phyloP scores from a whole-genome alignment of 2,113 vertebrate species.

The Jaculus jaculus region DNA sequence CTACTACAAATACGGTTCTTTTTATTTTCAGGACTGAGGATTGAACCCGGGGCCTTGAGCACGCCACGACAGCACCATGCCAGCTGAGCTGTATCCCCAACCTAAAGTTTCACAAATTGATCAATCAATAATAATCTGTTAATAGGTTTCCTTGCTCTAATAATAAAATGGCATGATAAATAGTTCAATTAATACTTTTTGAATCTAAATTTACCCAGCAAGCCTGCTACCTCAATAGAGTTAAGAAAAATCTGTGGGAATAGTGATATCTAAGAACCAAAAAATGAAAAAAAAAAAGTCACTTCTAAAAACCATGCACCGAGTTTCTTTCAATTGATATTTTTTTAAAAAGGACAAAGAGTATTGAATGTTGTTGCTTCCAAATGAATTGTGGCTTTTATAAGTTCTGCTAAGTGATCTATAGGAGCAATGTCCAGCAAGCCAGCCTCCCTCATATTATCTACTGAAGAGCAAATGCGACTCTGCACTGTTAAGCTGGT shows the following conservation, averaged over 20 bases:
- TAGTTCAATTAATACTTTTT: neutral
- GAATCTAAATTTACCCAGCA: neutral
- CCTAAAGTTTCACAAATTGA: neutral
- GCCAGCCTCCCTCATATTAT: slow-evolving; percentile 52
- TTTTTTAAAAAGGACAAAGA: slow-evolving; percentile 78
- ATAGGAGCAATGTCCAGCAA: slow-evolving; percentile 19
- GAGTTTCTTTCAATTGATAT: slow-evolving; percentile 74
- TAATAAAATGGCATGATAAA: neutral
- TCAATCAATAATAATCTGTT: neutral
- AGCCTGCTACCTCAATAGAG: neutral
- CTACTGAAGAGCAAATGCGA: slow-evolving; percentile 68
- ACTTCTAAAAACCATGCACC: slow-evolving; percentile 70
- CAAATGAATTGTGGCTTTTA: slow-evolving; percentile 70
- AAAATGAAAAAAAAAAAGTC: neutral
- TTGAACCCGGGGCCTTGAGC: no score
- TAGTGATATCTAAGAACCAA: neutral
- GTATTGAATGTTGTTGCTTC: slow-evolving; percentile 75
- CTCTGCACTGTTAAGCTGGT: slow-evolving; percentile 58
- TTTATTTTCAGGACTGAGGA: no score
- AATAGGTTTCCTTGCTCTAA: neutral
- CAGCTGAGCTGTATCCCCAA: neutral
- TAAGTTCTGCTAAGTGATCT: slow-evolving; percentile 43
- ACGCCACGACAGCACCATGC: no score
- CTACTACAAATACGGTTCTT: no score
- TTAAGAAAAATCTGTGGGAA: neutral